Percentiles rank a stretch among this genome's conserved stretches.
Evolutionary conservation across 23 tunicate species (phyloP).

Genomic region (Trididemnum nubilum): DNA sequence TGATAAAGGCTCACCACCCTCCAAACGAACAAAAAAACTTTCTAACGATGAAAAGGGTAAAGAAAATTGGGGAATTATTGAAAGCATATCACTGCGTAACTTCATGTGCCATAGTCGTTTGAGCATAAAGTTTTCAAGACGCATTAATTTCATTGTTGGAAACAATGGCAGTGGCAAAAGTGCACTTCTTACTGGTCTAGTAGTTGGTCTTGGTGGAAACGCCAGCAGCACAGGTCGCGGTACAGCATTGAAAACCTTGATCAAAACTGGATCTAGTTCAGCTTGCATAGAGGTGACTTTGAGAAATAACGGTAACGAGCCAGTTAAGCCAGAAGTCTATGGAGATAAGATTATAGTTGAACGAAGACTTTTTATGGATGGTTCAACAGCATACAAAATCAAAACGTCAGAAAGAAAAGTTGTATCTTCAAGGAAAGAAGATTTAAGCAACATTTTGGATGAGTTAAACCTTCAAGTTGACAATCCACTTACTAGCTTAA

Average conservation of each 20-base stretch:
- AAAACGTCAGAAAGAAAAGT: constrained; percentile 65
- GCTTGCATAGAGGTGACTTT: constrained; percentile 76
- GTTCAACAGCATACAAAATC: constrained; percentile 61
- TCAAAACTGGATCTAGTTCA: constrained; percentile 69
- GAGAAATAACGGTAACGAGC: constrained; percentile 77
- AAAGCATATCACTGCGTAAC: constrained; percentile 62
- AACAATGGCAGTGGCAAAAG: constrained; percentile 98
- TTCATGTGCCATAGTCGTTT: constrained; percentile 91
- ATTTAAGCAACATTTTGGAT: constrained; percentile 66
- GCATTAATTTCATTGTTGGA: constrained; percentile 88
- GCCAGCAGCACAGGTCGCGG: constrained; percentile 89
- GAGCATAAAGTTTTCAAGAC: constrained; percentile 64
- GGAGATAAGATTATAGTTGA: constrained; percentile 73
- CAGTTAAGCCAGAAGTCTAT: constrained; percentile 60
- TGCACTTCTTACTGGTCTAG: constrained; percentile 82
- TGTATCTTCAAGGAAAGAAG: constrained; percentile 74
- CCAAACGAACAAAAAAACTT: background rate
- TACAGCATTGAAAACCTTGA: constrained; percentile 75
- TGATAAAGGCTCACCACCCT: background rate
- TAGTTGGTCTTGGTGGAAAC: constrained; percentile 91
- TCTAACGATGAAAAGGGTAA: background rate
- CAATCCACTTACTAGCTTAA: constrained; percentile 84
- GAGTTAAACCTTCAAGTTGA: constrained; percentile 84
- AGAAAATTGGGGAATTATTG: constrained; percentile 61
- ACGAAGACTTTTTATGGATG: constrained; percentile 62